Conservation (phyloP, 1,140 invertebrate genomes). For the Drosophila prosaltans region DNA sequence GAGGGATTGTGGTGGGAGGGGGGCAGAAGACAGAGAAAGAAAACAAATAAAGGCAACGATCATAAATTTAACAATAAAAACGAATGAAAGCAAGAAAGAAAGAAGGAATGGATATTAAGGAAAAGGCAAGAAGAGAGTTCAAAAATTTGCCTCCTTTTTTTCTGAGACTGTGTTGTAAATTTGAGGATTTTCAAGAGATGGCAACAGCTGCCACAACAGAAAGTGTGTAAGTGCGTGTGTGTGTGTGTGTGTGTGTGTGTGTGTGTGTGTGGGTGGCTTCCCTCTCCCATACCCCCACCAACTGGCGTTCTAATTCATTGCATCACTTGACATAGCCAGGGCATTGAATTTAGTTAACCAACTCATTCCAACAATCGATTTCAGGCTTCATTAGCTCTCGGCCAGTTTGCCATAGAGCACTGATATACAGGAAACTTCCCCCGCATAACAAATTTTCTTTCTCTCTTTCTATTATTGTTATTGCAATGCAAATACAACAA, state of each 20-base stretch:
- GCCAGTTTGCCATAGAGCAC: conserved; percentile 34
- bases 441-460: conserved; percentile 39
- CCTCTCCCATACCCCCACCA: not conserved
- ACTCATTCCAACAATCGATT: conserved; percentile 65
- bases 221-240: conserved; percentile 21
- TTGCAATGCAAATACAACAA: conserved; percentile 37
- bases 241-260: too few relatives aligned
- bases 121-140: conserved; percentile 17
- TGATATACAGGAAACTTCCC: conserved; percentile 72
- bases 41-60: conserved; percentile 60
- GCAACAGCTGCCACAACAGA: conserved; percentile 62
- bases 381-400: conserved; percentile 72
- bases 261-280: conserved; percentile 32
- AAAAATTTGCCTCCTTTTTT: too few relatives aligned
- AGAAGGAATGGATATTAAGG: conserved; percentile 9
- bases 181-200: conserved; percentile 65
- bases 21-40: not conserved
- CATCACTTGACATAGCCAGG: conserved; percentile 33
- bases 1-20: not conserved
- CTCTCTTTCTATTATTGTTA: conserved; percentile 46
- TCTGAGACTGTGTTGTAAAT: conserved; percentile 57
- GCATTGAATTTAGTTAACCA: conserved; percentile 12
- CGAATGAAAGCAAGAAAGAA: conserved; percentile 2
- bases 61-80: conserved; percentile 68
- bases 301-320: conserved; percentile 46